Base-by-base conservation (phyloP, 2,113 vertebrate genomes). In the Menura novaehollandiae region DNA sequence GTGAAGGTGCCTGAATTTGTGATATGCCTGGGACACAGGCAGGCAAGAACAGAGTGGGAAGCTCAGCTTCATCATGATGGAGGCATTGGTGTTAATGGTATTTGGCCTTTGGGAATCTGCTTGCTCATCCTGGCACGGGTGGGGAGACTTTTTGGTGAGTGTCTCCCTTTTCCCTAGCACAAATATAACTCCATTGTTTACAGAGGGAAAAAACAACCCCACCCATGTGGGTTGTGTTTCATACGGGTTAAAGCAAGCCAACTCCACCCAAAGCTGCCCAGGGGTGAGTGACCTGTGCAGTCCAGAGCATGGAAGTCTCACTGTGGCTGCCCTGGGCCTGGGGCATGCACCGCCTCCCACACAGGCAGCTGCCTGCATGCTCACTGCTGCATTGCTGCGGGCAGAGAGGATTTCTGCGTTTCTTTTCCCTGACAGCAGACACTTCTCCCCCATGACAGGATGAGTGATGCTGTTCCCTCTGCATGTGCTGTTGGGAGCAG, bases 361-460 rank as follows among this genome's bases (percentile, higher is more conserved):
- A 3, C 43, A 58, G 72, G 59, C 76, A 73, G 68, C 67, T 81
- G 59, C 60, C 66, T 69, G 46, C 46, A 43, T 1, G 9, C 43
- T 77, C 46, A 11, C 27, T 1, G 1, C 30, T 4, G 3, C 41
- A 11, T 2, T 33, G 66, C 37, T 5, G 7, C 8, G 21, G 47
- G 56, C 63, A 28, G 11, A 28, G 46, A 87, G 30, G 11, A 60
- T 53, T 85, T 68, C 33, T 44, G 43, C 3, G 4, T 27, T 72
- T 23, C 52, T 72, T 49, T 37, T 90, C 37, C 66, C n/a, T 87
- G 53, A 73, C 37, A 85, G 90, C 60, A 86, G n/a, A 72, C 24
- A 17, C 41, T 72, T 75, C 49, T 73, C 43, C 30, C 46, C 16
- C 59, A 21, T 16, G 82, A 67, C 59, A 79, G 51, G 43, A 76